Evolutionary conservation across 2,113 vertebrate species (phyloP).

Genomic region (Danionella cerebrum): DNA sequence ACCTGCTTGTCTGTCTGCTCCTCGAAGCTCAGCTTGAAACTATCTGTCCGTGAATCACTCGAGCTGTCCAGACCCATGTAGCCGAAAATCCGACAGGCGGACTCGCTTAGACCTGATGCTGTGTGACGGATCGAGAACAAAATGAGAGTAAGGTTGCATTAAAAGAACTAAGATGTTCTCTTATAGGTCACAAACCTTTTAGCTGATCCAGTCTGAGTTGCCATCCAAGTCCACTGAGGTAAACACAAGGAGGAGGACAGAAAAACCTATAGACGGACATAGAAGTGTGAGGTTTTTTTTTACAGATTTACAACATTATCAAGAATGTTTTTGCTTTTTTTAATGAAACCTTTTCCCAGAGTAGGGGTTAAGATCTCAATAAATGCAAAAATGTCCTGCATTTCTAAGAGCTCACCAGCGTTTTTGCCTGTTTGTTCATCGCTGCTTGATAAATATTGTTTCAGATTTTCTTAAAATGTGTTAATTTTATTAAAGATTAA

Average conservation of each 20-base stretch:
- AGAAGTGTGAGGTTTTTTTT: too few relatives aligned
- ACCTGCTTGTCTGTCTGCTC: constrained; percentile 77
- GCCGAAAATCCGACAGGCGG: constrained; percentile 63
- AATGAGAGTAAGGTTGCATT: neutral
- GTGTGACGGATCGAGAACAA: neutral
- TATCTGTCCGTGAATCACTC: constrained; percentile 68
- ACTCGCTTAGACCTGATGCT: constrained; percentile 65
- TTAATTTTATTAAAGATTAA: too few relatives aligned
- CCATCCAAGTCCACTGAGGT: constrained; percentile 81
- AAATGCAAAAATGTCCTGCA: too few relatives aligned
- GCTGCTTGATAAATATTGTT: too few relatives aligned
- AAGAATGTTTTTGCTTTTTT: too few relatives aligned
- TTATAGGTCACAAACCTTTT: constrained; percentile 64
- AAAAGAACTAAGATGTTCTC: neutral
- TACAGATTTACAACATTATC: too few relatives aligned
- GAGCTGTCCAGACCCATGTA: constrained; percentile 89
- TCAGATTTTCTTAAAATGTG: too few relatives aligned
- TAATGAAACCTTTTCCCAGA: too few relatives aligned
- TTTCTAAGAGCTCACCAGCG: too few relatives aligned
- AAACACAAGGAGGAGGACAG: constrained; percentile 91
- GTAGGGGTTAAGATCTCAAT: too few relatives aligned
- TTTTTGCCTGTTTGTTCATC: too few relatives aligned
- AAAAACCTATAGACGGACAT: constrained; percentile 92
- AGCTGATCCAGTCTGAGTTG: constrained; percentile 74
- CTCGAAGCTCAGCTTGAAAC: constrained; percentile 81